A percentile compares a stretch with the other conserved stretches of the same genome.
Conservation (phyloP, 1,140 invertebrate genomes). For the Ceratoteleas bidentatus region DNA sequence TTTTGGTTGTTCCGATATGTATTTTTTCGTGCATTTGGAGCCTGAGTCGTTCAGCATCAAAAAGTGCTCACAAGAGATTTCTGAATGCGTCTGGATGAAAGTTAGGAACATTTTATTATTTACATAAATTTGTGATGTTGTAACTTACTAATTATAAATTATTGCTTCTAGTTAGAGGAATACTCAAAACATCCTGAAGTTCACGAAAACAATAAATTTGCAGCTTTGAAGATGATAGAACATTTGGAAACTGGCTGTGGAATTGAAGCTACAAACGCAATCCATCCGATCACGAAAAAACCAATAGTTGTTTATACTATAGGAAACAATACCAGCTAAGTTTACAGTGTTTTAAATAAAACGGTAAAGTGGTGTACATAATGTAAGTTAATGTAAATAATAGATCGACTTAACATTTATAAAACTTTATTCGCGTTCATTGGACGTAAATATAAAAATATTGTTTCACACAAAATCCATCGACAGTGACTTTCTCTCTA, state of each 20-base stretch:
- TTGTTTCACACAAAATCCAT: no score
- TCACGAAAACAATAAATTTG: constrained; percentile 86
- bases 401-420: no score
- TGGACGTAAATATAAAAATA: no score
- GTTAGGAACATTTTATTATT: constrained; percentile 63
- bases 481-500: no score
- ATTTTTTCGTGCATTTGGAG: constrained; percentile 89
- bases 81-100: constrained; percentile 91
- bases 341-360: no score
- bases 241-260: constrained; percentile 83
- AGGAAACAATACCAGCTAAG: constrained; percentile 24
- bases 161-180: constrained; percentile 85
- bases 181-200: constrained; percentile 88
- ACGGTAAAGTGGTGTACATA: no score
- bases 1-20: constrained; percentile 84
- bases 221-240: constrained; percentile 85
- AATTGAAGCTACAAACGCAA: constrained; percentile 72
- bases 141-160: constrained; percentile 5
- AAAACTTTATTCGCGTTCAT: no score
- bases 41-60: constrained; percentile 85
- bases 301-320: constrained; percentile 70
- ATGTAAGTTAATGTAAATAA: no score
- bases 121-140: neutral
- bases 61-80: constrained; percentile 88
- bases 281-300: constrained; percentile 76